Evolutionary conservation across 2,113 vertebrate genomes (phyloP), one percentile per base, ranked within the genome.

Genomic region (Anarhynchus alexandrinus): DNA sequence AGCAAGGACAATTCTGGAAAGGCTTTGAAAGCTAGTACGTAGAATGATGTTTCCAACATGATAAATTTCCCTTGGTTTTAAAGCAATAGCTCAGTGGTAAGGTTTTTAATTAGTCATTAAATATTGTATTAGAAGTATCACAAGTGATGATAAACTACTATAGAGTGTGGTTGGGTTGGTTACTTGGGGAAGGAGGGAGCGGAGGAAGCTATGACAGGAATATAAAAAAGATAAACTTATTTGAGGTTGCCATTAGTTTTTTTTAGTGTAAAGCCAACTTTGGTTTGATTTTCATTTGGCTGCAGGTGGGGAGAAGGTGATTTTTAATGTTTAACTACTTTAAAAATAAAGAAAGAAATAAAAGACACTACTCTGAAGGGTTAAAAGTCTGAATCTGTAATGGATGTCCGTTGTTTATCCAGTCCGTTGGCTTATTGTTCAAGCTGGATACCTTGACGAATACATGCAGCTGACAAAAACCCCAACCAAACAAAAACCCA

Each of bases 31-130:
- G 89, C 62, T 55, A 29, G 20, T 49, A 21, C 25, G 45, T 92
- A 83, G 78, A 94, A 69, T 73, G 91, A 40, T 52, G 81, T 94
- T 94, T 95, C 95, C 57, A 83, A 67, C 19, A 15, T 72, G 90
- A 91, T 95, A 84, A 67, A 94, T 97, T 92, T 97, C 96, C 95
- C 95, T 90, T 97, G 95, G 93, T 97, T 97, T 94, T 92, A 95
- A 94, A 93, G 76, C 84, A 86, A 82, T 86, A 93, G 77, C 81
- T 97, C 49, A 85, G 85, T 73, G 86, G 88, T 83, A 88, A 95
- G 82, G 34, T 70, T 92, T 96, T 97, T 95, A 97, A 96, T 97
- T 96, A 97, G 96, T 78, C 86, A 92, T 96, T 95, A 91, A 96
- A 88, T 90, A 59, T 91, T 73, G 42, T 72, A 83, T 95, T 96